Percentiles rank a stretch among this genome's conserved stretches.
phyloP scores from a whole-genome alignment of 2,888 invertebrate species.

The Limnephilus auricula region DNA sequence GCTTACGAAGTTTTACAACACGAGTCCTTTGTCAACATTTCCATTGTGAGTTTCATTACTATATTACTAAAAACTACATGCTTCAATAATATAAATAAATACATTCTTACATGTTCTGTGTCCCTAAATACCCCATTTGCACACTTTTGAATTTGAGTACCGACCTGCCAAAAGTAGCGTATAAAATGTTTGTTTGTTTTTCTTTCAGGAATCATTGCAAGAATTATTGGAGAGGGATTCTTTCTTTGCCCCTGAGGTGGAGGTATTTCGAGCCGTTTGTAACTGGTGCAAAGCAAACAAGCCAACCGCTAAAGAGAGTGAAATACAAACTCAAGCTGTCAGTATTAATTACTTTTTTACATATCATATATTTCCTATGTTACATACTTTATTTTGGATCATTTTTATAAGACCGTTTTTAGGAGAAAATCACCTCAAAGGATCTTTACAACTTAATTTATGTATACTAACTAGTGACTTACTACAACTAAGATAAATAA shows the following conservation, averaged over 20 bases:
- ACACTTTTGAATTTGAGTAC: neutral
- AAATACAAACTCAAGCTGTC: slow-evolving; percentile 72
- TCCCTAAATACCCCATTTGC: neutral
- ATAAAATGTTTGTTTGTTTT: neutral
- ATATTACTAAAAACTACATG: neutral
- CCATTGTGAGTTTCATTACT: slow-evolving; percentile 80
- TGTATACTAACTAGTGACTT: too few relatives aligned
- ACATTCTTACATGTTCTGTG: neutral
- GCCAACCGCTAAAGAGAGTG: slow-evolving; percentile 80
- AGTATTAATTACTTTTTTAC: slow-evolving; percentile 17
- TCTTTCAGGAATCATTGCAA: slow-evolving; percentile 83
- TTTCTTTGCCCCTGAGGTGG: slow-evolving; percentile 96
- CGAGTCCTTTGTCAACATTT: slow-evolving; percentile 89
- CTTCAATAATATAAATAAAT: too few relatives aligned
- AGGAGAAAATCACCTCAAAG: too few relatives aligned
- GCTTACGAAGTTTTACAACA: slow-evolving; percentile 90
- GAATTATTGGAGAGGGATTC: slow-evolving; percentile 94
- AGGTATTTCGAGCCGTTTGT: slow-evolving; percentile 94
- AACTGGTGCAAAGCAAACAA: slow-evolving; percentile 91
- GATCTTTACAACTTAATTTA: too few relatives aligned
- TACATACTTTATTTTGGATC: too few relatives aligned
- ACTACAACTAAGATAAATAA: too few relatives aligned
- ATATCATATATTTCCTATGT: neutral
- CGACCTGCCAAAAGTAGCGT: neutral
- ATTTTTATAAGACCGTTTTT: too few relatives aligned